Evolutionary conservation across 2,797 vertebrate genomes (phyloP).

Genomic region (Varecia variegata): DNA sequence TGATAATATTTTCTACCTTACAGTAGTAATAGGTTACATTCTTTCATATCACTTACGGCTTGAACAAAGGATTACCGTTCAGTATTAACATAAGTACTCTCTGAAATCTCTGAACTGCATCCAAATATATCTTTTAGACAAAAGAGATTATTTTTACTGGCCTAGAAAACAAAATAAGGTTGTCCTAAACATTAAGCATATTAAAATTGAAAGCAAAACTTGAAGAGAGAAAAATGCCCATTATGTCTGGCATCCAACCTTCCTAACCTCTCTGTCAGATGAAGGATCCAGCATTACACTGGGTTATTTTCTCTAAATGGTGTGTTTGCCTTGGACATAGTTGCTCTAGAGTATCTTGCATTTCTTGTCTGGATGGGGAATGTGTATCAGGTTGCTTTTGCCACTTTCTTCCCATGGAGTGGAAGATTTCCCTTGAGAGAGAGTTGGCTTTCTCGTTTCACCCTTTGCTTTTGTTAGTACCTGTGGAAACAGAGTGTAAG

Average conservation of each 20-base stretch:
- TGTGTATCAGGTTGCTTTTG: neutral
- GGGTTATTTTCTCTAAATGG: neutral
- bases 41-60: neutral
- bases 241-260: neutral
- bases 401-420: neutral
- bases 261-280: neutral
- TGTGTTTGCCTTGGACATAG: neutral
- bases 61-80: conserved; percentile 35
- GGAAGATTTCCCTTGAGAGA: neutral
- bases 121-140: conserved; percentile 16
- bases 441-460: neutral
- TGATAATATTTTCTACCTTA: neutral
- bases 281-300: neutral
- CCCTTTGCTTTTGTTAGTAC: neutral
- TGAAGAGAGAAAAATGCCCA: neutral
- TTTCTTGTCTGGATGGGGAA: neutral
- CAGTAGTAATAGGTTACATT: neutral
- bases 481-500: neutral
- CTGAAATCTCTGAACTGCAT: neutral
- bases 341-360: neutral
- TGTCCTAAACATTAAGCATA: neutral
- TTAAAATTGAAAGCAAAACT: conserved; percentile 34
- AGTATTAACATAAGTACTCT: neutral
- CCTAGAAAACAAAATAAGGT: neutral
- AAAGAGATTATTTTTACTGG: neutral